These are phyloP conservation scores for Mamestra brassicae DNA, from an alignment of 2,888 invertebrate genomes.

Conservation along the genomic window DNA sequence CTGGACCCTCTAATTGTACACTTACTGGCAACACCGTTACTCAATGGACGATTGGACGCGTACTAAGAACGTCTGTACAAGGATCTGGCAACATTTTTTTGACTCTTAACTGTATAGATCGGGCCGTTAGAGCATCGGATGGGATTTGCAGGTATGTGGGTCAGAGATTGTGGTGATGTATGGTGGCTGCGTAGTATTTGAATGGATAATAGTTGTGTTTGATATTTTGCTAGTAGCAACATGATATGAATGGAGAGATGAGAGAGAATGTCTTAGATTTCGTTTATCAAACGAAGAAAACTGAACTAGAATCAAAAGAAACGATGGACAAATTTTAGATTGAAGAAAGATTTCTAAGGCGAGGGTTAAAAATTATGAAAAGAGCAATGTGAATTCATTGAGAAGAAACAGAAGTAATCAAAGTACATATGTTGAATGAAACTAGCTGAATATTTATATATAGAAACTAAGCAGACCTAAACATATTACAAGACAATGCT, in stretches of 20 bases:
- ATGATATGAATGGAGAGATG: neutral
- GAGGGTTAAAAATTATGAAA: neutral
- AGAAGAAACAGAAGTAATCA: too few species aligned
- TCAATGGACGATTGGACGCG: slow-evolving; percentile 69
- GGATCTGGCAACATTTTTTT: slow-evolving; percentile 72
- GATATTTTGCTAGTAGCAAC: neutral
- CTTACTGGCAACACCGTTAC: slow-evolving; percentile 70
- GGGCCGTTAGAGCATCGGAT: slow-evolving; percentile 51
- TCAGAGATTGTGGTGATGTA: slow-evolving; percentile 41
- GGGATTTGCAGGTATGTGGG: slow-evolving; percentile 53
- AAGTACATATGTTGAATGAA: too few species aligned
- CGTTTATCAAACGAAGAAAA: neutral
- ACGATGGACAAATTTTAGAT: neutral
- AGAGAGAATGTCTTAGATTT: too few species aligned
- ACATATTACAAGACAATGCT: slow-evolving; percentile 13
- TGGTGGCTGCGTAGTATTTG: neutral
- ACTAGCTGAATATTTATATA: too few species aligned
- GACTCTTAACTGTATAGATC: slow-evolving; percentile 69
- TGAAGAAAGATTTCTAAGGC: neutral
- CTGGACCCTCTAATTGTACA: slow-evolving; percentile 72
- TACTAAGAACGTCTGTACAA: slow-evolving; percentile 75
- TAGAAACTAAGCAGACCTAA: neutral
- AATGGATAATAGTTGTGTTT: neutral
- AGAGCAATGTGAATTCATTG: neutral
- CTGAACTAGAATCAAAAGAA: neutral